Evolutionary conservation across 2,797 vertebrate genomes (phyloP).

Genomic region (Oreonectes daqikongensis): DNA sequence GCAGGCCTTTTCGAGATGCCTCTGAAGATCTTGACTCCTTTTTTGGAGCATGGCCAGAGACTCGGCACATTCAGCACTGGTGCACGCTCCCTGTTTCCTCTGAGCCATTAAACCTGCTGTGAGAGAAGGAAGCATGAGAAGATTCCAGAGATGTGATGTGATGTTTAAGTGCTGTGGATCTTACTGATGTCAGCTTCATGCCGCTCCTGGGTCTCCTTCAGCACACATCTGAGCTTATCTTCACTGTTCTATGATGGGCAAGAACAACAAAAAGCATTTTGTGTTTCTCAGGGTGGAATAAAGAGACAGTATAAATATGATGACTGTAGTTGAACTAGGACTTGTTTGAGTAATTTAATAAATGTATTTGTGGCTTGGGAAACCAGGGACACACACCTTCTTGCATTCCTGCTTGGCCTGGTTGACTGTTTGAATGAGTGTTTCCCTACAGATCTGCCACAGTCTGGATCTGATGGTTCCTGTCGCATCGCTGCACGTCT

Average conservation of each 20-base stretch:
- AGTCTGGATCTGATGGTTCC: slow-evolving; percentile 70
- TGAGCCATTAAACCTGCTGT: slow-evolving; percentile 60
- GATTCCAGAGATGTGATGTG: background rate
- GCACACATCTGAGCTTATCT: slow-evolving; percentile 64
- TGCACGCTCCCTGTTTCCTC: slow-evolving; percentile 61
- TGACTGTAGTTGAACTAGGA: background rate
- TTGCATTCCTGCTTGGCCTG: slow-evolving; percentile 77
- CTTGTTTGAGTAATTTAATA: too few species aligned
- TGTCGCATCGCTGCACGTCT: slow-evolving; percentile 28
- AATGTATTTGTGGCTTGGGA: background rate
- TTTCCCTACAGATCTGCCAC: slow-evolving; percentile 73
- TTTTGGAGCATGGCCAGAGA: slow-evolving; percentile 76
- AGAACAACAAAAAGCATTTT: slow-evolving; percentile 3
- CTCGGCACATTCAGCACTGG: slow-evolving; percentile 71
- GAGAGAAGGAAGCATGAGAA: background rate
- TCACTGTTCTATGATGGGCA: slow-evolving; percentile 67
- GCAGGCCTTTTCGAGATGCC: slow-evolving; percentile 81
- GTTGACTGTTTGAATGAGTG: slow-evolving; percentile 68
- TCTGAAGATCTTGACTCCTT: slow-evolving; percentile 83
- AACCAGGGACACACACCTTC: slow-evolving; percentile 76
- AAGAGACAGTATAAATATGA: background rate
- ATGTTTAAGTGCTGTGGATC: slow-evolving; percentile 64
- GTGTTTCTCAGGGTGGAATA: too few species aligned
- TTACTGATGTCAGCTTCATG: slow-evolving; percentile 69
- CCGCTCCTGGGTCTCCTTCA: slow-evolving; percentile 71